A percentile compares a stretch with the other conserved stretches of the same genome.
These are phyloP conservation scores for Hormaphis cornu DNA, from an alignment of 1,140 invertebrate genomes.

Conservation along the genomic window DNA sequence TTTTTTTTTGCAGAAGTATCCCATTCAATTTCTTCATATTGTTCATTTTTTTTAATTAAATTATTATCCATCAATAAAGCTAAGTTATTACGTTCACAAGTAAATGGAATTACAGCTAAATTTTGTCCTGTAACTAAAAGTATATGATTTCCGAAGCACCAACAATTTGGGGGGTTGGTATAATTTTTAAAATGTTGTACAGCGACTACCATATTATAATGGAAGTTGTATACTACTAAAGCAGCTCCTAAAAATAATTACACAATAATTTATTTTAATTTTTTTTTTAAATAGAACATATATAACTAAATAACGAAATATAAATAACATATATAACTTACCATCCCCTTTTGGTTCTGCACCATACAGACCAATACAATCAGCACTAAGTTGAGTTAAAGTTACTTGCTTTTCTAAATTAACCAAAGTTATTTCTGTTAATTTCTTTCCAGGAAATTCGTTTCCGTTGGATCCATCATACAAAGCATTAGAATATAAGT, in stretches of 20 bases:
- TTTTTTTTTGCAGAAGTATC: constrained; percentile 18
- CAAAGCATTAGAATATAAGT: constrained; percentile 13
- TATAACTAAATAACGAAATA: no score
- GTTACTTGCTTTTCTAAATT: constrained; percentile 13
- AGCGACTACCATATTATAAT: constrained; percentile 21
- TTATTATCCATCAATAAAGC: constrained; percentile 20
- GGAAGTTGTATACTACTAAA: constrained; percentile 24
- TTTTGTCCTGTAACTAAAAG: constrained; percentile 24
- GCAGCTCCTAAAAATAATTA: constrained; percentile 16
- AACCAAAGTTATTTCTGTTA: neutral
- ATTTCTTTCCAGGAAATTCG: constrained; percentile 15
- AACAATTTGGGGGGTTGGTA: constrained; percentile 8
- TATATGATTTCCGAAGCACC: constrained; percentile 26
- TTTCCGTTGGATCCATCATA: neutral
- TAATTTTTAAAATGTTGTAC: constrained; percentile 27
- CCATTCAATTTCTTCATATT: constrained; percentile 15
- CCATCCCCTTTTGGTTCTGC: constrained; percentile 21
- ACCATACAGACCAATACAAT: constrained; percentile 24
- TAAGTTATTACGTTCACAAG: constrained; percentile 24
- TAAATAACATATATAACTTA: no score
- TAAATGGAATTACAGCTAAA: constrained; percentile 21
- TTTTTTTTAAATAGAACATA: neutral
- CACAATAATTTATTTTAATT: neutral
- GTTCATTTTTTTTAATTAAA: constrained; percentile 23
- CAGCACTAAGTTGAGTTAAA: constrained; percentile 5